Percentiles rank a stretch among this genome's conserved stretches.
Evolutionary conservation across 1,140 invertebrate genomes (phyloP).

Genomic region (Medauroidea extradentata): DNA sequence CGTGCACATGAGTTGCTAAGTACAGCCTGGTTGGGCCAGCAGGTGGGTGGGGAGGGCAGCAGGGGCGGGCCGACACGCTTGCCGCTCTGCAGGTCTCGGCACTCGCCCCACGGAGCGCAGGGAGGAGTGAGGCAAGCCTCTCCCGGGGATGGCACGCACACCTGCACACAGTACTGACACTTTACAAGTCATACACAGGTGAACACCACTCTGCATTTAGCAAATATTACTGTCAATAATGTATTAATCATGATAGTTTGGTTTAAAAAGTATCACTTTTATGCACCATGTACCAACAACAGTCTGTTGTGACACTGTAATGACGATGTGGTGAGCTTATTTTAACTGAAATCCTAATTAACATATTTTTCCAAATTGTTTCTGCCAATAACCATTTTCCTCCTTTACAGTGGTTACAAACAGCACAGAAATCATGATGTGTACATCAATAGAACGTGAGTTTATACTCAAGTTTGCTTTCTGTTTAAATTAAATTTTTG

Average conservation of each 20-base stretch:
- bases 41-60: slow-evolving; percentile 65
- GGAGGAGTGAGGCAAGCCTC: slow-evolving; percentile 72
- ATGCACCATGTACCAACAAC: neutral
- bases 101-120: slow-evolving; percentile 77
- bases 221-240: neutral
- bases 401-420: too few relatives aligned
- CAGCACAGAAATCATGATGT: too few relatives aligned
- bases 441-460: too few relatives aligned
- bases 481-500: too few relatives aligned
- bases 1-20: slow-evolving; percentile 68
- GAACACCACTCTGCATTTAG: neutral
- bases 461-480: too few relatives aligned
- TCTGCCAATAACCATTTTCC: too few relatives aligned
- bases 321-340: too few relatives aligned
- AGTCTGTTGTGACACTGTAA: too few relatives aligned
- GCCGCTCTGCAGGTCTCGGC: slow-evolving; percentile 65
- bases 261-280: neutral
- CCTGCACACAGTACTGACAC: slow-evolving; percentile 46
- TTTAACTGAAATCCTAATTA: too few relatives aligned
- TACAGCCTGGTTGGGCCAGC: slow-evolving; percentile 70
- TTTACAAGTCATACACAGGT: neutral
- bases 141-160: slow-evolving; percentile 69
- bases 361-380: too few relatives aligned
- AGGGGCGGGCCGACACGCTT: slow-evolving; percentile 69
- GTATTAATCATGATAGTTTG: neutral